phyloP scores from a whole-genome alignment of 2,113 vertebrate species.

The Pseudois nayaur region DNA sequence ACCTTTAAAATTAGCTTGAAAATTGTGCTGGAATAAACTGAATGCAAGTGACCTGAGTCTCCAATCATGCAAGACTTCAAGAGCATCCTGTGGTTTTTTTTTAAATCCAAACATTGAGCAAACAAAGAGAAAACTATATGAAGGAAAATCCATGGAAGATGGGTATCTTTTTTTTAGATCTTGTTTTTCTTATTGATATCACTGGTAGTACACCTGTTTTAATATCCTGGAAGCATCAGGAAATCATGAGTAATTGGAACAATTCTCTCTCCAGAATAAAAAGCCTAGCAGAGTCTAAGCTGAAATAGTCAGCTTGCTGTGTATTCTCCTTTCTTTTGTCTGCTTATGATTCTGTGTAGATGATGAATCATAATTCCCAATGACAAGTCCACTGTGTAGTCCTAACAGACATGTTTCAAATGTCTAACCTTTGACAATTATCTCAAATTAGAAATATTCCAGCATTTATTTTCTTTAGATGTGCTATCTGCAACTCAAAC shows the following conservation, averaged over 20 bases:
- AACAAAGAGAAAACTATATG: neutral
- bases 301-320: neutral
- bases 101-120: neutral
- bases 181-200: neutral
- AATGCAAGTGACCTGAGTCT: neutral
- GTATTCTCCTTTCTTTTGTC: neutral
- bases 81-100: neutral
- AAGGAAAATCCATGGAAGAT: neutral
- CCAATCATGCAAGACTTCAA: neutral
- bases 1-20: conserved; percentile 52
- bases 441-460: conserved; percentile 14
- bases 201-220: neutral
- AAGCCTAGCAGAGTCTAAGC: neutral
- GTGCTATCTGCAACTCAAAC: neutral
- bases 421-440: conserved; percentile 41
- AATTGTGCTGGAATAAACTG: neutral
- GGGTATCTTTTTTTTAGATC: neutral
- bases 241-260: neutral
- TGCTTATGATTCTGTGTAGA: neutral
- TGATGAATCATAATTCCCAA: conserved; percentile 17
- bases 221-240: neutral
- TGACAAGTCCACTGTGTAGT: neutral
- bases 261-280: neutral
- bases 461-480: conserved; percentile 32
- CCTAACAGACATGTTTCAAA: neutral